Percentiles rank a stretch among this genome's conserved stretches.
phyloP scores from a whole-genome alignment of 2,888 invertebrate species.

The Ligdia adustata region DNA sequence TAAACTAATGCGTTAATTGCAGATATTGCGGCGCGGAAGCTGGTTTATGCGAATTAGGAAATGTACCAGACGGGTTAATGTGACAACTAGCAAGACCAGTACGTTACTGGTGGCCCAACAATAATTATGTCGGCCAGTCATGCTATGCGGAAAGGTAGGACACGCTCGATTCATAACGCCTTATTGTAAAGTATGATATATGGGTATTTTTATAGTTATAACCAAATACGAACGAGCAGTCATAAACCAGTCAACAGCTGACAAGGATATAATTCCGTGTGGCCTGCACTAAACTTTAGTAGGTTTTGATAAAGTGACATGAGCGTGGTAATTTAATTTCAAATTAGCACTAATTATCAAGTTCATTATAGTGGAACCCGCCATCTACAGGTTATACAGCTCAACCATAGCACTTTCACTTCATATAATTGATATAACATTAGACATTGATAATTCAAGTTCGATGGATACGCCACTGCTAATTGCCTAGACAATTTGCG shows the following conservation, averaged over 20 bases:
- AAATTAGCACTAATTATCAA: background rate
- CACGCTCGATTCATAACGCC: background rate
- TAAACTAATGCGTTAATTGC: slow-evolving; percentile 22
- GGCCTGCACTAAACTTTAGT: background rate
- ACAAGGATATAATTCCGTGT: background rate
- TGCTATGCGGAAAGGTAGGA: slow-evolving; percentile 10
- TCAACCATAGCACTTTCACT: background rate
- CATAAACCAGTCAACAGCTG: background rate
- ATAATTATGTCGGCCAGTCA: slow-evolving; percentile 4
- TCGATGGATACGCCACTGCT: slow-evolving; percentile 17
- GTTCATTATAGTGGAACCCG: background rate
- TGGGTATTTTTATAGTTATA: background rate
- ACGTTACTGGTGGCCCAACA: background rate
- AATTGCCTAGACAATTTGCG: slow-evolving; percentile 9
- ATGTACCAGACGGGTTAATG: slow-evolving; percentile 19
- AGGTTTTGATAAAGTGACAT: no score
- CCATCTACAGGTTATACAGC: background rate
- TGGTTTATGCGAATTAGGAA: slow-evolving; percentile 21
- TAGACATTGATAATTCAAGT: slow-evolving; percentile 6
- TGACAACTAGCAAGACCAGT: slow-evolving; percentile 4
- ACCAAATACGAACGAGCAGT: background rate
- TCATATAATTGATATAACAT: background rate
- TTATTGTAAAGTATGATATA: no score
- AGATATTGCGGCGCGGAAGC: slow-evolving; percentile 24
- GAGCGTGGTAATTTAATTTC: background rate